Base-by-base conservation (phyloP, 2,888 invertebrate species). In the Agrotis ipsilon region DNA sequence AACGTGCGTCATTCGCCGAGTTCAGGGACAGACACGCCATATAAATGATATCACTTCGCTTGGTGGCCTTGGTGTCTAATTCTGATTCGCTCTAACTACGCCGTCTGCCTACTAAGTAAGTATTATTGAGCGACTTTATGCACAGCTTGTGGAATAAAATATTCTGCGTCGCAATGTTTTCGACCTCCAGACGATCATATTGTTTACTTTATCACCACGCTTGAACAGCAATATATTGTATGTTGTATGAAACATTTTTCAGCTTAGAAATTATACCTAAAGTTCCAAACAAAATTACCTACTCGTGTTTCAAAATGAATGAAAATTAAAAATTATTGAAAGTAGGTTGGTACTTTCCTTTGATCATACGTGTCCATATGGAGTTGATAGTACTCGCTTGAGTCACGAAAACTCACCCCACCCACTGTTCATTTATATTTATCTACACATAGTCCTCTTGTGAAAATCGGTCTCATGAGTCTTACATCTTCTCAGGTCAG, bases 1-100 rank as follows among this genome's bases (percentile, higher is more conserved):
- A 89, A 88, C 88, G 93, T 96, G 95, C 96, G 96, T 96, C 96
- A 96, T 90, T 92, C 89, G 92, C 86, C 87, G 86, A 92, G 96
- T 96, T 96, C 96, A 96, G 91, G 96, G 96, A 93, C 96, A 94
- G 87, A 81, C 90, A 85, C 92, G 91, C 94, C 93, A 94, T 91
- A 92, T 92, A 94, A 94, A 94, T 95, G 95, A 95, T 94, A 95
- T 95, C 93, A 94, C 91, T 93, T 89, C 82, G 89, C 88, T 89
- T 80, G 85, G 83, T 88, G 93, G 91, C 95, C 96, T 95, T 95
- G 94, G 89, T 92, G 92, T 91, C 92, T 94, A 94, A 95, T 94
- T 94, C 93, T 92, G 94, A 94, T 93, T 92, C 92, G 93, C 89
- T 93, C 90, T 88, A 92, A 92, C 93, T 93, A 94, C 93, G 94